Conservation (phyloP, 37 sponge, comb jelly and placozoan genomes). For the Halichondria panicea region DNA sequence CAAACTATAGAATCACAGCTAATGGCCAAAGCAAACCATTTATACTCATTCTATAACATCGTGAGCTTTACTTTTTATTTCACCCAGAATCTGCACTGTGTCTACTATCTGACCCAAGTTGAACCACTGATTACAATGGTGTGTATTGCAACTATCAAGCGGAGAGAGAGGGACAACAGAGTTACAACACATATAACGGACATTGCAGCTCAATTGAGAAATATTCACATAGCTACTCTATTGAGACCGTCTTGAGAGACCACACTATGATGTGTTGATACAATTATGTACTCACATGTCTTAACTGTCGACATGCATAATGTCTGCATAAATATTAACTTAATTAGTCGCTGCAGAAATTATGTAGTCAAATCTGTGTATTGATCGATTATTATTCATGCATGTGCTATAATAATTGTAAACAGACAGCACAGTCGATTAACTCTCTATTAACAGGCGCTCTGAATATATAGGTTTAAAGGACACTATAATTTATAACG, state of each 20-base stretch:
- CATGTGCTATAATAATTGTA: no score
- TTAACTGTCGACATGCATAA: no score
- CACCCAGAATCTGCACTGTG: slow-evolving; percentile 51
- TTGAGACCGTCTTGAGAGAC: slow-evolving; percentile 33
- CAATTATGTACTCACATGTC: no score
- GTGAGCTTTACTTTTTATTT: background rate
- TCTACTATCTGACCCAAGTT: slow-evolving; percentile 45
- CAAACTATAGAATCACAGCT: background rate
- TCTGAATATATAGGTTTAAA: no score
- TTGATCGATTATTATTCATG: no score
- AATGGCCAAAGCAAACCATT: background rate
- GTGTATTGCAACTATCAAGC: slow-evolving; percentile 7
- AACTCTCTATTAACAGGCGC: no score
- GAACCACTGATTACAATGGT: slow-evolving; percentile 34
- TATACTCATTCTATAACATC: background rate
- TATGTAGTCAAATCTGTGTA: no score
- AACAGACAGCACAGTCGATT: no score
- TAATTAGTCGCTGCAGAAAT: no score
- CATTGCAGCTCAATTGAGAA: slow-evolving; percentile 38
- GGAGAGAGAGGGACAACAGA: slow-evolving; percentile 39
- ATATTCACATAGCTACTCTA: slow-evolving; percentile 13
- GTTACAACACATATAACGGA: slow-evolving; percentile 12
- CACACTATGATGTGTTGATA: no score
- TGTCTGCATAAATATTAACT: no score
- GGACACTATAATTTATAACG: no score